Base-by-base conservation (phyloP, 2,888 invertebrate species). In the Tetragnatha montana region DNA sequence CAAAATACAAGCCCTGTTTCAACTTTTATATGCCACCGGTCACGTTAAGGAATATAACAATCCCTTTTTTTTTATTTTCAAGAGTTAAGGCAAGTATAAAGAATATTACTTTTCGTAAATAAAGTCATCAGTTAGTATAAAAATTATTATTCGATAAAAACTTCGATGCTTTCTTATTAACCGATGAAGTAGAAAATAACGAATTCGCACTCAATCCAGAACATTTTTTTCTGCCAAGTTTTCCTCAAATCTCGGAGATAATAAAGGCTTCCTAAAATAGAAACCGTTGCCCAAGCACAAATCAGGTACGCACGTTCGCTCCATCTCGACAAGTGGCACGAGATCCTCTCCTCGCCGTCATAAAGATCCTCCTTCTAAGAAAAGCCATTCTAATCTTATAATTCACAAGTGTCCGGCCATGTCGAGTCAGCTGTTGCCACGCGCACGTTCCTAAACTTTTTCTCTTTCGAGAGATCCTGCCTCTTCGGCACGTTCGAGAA, bases 281-380 rank as follows among this genome's bases (percentile, higher is more conserved):
- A 60, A 78, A 78, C 10, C 21, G 19, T 51, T 60, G 21, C 60
- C 4, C 60, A 60, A 60, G 60, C 60, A 60, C 60, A 60, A 60
- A 60, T 60, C 50, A 21, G 50, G 51, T 51, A 51, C 7, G 78
- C 78, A 78, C 78, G 78, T 78, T 60, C 51, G 75, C n/a, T n/a
- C 22, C 10, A 8, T 78, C 78, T 50, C 51, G 51, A 51, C 78
- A 78, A 51, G 78, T 78, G 19, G 50, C 78, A 22, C 78, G 51
- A 35, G 78, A 10, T 60, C 78, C 21, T 19, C 78, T 19, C 21
- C 19, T 78, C 51, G 51, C 19, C 21, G 21, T 60, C n/a, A 51
- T 14, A 19, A 51, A 71, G 60, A 21, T 78, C 12, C 60, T 51
- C 49, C 47, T 17, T 49, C 12, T 10, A 78, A 60, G 21, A 76